Base-by-base conservation (phyloP, 2,797 vertebrate species). In the Amphiprion clarkii region DNA sequence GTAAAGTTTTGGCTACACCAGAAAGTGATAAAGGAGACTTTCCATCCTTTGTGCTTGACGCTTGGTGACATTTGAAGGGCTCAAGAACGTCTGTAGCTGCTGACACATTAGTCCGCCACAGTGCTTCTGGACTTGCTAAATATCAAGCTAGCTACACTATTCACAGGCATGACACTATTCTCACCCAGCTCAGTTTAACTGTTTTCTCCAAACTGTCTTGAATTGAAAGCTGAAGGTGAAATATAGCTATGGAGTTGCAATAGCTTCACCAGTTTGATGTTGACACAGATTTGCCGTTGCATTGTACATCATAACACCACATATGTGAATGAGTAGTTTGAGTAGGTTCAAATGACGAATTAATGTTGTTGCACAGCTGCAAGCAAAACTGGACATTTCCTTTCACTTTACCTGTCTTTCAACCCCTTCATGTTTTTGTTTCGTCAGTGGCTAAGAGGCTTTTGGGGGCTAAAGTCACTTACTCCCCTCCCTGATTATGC, bases 401-500 rank as follows among this genome's bases (percentile, higher is more conserved):
- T 40, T 76, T 80, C 29, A 49, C 77, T 71, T 78, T 84, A 76
- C 67, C 71, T 69, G 55, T 56, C 44, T 67, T 74, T 88, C 56
- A 78, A 40, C 57, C 54, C 57, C 57, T 79, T 79, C 46, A 66
- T 82, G 66, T 85, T 83, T 86, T 82, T 87, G 73, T 87, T 92
- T 88, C 65, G 84, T 81, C 71, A 71, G 23, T 7, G 1, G 27
- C 84, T 85, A 84, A 85, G 85, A 82, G 65, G 79, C 64, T 88
- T 85, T 83, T 63, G 11, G 42, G 44, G 61, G 57, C 73, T 86
- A 73, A 87, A 83, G 78, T 89, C 87, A 85, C 70, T 36, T 55
- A 51, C 71, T 75, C 63, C 57, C 89, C 84, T 83, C 55, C 73
- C 81, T 92, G 94, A 96, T 96, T 96, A 96, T 92, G 87, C 85